Conservation (phyloP, 2,113 vertebrate species). For the Sinocyclocheilus anshuiensis region DNA sequence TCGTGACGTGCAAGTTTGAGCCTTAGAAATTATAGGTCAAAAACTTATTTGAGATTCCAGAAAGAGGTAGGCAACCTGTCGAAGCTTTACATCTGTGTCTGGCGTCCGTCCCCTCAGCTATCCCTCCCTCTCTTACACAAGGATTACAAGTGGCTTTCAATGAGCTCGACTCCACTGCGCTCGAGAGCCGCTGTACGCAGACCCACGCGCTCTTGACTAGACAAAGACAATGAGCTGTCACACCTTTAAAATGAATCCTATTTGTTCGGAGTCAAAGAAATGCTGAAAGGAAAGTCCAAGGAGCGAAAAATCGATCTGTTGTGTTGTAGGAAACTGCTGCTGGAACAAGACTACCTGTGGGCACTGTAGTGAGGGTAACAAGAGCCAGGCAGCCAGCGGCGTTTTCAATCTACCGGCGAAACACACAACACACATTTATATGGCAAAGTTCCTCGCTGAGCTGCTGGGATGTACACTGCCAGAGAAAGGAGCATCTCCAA, state of each 20-base stretch:
- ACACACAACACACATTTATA: constrained; percentile 59
- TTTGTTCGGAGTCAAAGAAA: not conserved
- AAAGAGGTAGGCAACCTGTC: not conserved
- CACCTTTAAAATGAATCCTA: not conserved
- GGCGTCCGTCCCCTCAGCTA: not conserved
- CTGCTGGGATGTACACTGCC: constrained; percentile 81
- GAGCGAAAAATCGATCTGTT: constrained; percentile 19
- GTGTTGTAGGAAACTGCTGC: constrained; percentile 5
- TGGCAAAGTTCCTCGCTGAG: constrained; percentile 86
- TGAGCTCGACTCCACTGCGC: not conserved
- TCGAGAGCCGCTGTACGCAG: not conserved
- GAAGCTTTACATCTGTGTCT: not conserved
- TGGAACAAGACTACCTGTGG: constrained; percentile 32
- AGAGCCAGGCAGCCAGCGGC: not conserved
- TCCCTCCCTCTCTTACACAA: not conserved
- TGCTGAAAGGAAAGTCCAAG: constrained; percentile 7
- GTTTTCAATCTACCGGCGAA: constrained; percentile 17
- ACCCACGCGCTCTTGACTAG: not conserved
- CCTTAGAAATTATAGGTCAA: not conserved
- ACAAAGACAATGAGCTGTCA: constrained; percentile 41
- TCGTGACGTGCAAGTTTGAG: not conserved
- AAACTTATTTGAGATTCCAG: not conserved
- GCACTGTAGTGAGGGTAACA: not conserved
- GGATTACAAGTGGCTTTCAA: constrained; percentile 27
- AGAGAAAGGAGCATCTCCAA: constrained; percentile 74